Percentiles rank a stretch among this genome's conserved stretches.
Conservation (phyloP, 2,113 vertebrate species). For the Macquaria ambigua region DNA sequence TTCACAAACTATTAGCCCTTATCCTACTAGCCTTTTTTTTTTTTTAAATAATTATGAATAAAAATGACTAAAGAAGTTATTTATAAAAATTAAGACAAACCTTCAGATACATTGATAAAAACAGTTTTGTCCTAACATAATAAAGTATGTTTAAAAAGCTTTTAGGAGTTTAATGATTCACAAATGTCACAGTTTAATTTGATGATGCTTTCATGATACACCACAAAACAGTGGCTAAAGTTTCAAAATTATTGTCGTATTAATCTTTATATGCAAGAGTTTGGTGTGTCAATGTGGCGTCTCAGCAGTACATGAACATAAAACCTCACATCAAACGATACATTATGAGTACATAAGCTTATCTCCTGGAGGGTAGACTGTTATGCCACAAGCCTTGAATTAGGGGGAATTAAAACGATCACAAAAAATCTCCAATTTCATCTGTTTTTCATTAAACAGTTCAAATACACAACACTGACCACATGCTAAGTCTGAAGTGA, state of each 20-base stretch:
- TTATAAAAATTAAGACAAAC: not conserved
- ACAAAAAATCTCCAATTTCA: not conserved
- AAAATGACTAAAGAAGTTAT: not conserved
- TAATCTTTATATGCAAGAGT: not conserved
- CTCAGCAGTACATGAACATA: not conserved
- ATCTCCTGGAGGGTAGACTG: not conserved
- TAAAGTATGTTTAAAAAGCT: not conserved
- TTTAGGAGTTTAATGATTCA: not conserved
- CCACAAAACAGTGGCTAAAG: not conserved
- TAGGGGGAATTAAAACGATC: not conserved
- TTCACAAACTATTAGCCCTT: constrained; percentile 3
- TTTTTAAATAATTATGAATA: too few species aligned
- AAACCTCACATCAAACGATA: not conserved
- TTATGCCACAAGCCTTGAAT: not conserved
- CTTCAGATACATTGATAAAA: not conserved
- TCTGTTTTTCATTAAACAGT: not conserved
- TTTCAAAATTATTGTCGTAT: too few species aligned
- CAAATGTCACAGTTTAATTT: constrained; percentile 14
- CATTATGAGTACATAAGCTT: not conserved
- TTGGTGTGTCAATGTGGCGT: not conserved
- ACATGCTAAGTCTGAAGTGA: not conserved
- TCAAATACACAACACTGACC: not conserved
- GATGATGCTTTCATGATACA: not conserved
- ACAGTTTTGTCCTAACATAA: not conserved
- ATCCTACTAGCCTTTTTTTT: not conserved